Evolutionary conservation across 2,888 invertebrate genomes (phyloP).

Genomic region (Antheraea yamamai): DNA sequence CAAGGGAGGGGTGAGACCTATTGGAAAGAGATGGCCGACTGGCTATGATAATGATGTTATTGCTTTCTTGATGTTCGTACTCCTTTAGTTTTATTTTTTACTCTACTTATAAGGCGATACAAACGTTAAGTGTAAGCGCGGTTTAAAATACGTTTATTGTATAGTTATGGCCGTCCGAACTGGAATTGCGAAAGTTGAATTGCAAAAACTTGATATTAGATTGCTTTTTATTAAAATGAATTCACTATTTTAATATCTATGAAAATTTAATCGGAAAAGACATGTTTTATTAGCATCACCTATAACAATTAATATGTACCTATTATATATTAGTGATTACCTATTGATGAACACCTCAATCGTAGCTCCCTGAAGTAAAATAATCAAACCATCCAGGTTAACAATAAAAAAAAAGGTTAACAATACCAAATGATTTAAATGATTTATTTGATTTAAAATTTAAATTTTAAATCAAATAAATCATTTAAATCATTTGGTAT

Average conservation of each 20-base stretch:
- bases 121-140: constrained; percentile 78
- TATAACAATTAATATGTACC: too few species aligned
- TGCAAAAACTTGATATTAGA: constrained; percentile 77
- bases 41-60: constrained; percentile 82
- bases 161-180: constrained; percentile 64
- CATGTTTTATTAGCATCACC: background rate
- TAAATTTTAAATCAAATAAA: too few species aligned
- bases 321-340: too few species aligned
- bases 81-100: constrained; percentile 81
- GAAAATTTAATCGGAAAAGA: background rate
- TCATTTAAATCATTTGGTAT: too few species aligned
- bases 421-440: too few species aligned
- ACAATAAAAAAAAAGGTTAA: too few species aligned
- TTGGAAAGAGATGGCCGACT: constrained; percentile 81
- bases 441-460: too few species aligned
- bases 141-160: constrained; percentile 79
- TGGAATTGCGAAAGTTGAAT: constrained; percentile 43
- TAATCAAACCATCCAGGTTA: too few species aligned
- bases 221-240: constrained; percentile 54
- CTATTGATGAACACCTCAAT: too few species aligned
- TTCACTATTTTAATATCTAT: constrained; percentile 37
- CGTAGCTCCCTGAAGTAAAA: too few species aligned
- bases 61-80: constrained; percentile 80
- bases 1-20: constrained; percentile 75
- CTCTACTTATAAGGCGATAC: constrained; percentile 82